Percentiles rank a stretch among this genome's conserved stretches.
These are phyloP conservation scores for Drosophila merina DNA, from an alignment of 2,888 invertebrate genomes.

Conservation along the genomic window DNA sequence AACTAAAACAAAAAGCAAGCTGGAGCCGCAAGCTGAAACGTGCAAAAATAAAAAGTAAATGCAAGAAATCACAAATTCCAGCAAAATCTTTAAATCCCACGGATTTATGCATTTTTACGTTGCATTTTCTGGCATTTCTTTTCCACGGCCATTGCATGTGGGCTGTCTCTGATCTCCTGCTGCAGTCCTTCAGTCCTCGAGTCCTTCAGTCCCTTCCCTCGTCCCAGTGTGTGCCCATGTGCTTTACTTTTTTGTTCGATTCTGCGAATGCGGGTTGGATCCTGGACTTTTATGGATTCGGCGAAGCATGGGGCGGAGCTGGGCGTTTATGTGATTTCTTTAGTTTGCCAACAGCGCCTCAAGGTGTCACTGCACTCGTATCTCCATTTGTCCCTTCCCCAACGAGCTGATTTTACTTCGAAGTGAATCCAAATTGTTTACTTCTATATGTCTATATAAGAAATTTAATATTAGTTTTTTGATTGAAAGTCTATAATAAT, in stretches of 20 bases:
- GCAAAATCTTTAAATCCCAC: conserved; percentile 75
- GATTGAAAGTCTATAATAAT: background rate
- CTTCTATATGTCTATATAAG: background rate
- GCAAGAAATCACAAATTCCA: conserved; percentile 77
- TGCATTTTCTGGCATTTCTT: conserved; percentile 57
- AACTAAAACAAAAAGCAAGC: conserved; percentile 58
- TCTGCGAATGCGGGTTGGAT: conserved; percentile 58
- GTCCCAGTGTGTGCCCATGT: background rate
- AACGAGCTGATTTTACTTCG: background rate
- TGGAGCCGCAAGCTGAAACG: conserved; percentile 56
- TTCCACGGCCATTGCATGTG: conserved; percentile 56
- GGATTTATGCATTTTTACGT: conserved; percentile 78
- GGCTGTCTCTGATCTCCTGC: conserved; percentile 57
- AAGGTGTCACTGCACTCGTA: conserved; percentile 63
- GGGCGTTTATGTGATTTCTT: conserved; percentile 70
- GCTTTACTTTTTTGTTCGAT: conserved; percentile 51
- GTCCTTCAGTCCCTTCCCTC: background rate
- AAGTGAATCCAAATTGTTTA: conserved; percentile 36
- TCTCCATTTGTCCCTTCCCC: conserved; percentile 24
- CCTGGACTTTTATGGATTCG: conserved; percentile 2
- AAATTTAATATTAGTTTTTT: background rate
- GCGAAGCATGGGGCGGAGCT: conserved; percentile 3
- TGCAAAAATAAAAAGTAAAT: conserved; percentile 62
- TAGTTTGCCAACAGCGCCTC: conserved; percentile 72
- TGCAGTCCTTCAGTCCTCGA: conserved; percentile 6